Evolutionary conservation across 1,140 invertebrate genomes (phyloP), one percentile per base, ranked within the genome.

Genomic region (Pissodes strobi): DNA sequence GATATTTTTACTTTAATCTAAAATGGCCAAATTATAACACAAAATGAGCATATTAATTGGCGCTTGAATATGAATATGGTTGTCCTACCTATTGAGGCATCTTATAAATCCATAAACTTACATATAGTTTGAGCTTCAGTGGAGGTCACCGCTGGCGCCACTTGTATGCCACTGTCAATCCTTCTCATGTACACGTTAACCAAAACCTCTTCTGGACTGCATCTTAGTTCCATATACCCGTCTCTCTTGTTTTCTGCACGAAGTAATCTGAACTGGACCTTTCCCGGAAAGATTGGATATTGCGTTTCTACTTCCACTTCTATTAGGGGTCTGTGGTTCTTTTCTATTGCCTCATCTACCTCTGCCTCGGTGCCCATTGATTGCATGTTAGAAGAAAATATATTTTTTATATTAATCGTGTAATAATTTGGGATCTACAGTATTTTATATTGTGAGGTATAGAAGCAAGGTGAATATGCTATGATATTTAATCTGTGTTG

Each of bases 91-190:
- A 27, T 9, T 5, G 25, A 9, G 25, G 9, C 25, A 27, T 27
- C n/a, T n/a, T n/a, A n/a, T n/a, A n/a, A 18, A 41, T 10, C 6
- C 15, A 46, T 18, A 18, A 5, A 69, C 15, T 60, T 62, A 60
- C 86, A 82, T 39, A 79, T 79, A 1, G 89, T 91, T 79, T 91
- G 89, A 55, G 84, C 84, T 65, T 82, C 78, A 37, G 78, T 78
- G 13, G 80, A 70, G 10, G 76, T 63, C 19, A 71, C 75, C 0
- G 71, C 45, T 0, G 81, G 76, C 5, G 83, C 80, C 3, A 80
- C 85, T 73, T 87, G 81, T 30, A 80, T 70, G 1, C 71, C 79
- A 15, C 76, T 77, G 53, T 86, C 84, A 19, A 87, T 76, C 67
- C 85, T 76, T 34, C 77, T 82, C 51, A 77, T 80, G 37, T 72